These are phyloP conservation scores for Clarias macrocephalus DNA, from an alignment of 2,113 vertebrate genomes.

Conservation along the genomic window DNA sequence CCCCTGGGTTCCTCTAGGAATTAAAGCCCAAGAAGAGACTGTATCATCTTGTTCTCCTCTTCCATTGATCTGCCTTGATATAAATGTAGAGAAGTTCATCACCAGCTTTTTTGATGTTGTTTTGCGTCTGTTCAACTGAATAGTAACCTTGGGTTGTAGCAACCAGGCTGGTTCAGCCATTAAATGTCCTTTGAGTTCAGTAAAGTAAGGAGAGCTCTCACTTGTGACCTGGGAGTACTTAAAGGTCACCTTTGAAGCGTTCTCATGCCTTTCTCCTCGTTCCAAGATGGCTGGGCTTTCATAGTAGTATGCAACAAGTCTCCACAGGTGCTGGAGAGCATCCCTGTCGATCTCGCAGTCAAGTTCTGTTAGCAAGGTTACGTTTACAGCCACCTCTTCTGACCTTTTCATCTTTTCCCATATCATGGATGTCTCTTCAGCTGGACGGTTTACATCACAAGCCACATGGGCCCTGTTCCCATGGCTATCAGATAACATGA, in stretches of 20 bases:
- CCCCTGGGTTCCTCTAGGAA: slow-evolving; percentile 60
- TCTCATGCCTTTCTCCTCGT: slow-evolving; percentile 66
- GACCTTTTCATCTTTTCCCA: slow-evolving; percentile 64
- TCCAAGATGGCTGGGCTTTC: slow-evolving; percentile 75
- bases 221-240: slow-evolving; percentile 70
- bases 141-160: slow-evolving; percentile 72
- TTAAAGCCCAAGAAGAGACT: slow-evolving; percentile 68
- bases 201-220: slow-evolving; percentile 77
- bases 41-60: slow-evolving; percentile 41
- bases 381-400: slow-evolving; percentile 66
- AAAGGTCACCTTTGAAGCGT: slow-evolving; percentile 65
- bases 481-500: slow-evolving; percentile 75
- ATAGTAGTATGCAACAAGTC: slow-evolving; percentile 78
- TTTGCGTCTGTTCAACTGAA: slow-evolving; percentile 74
- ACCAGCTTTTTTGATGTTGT: slow-evolving; percentile 76
- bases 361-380: slow-evolving; percentile 67
- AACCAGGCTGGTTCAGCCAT: slow-evolving; percentile 74
- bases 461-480: slow-evolving; percentile 73
- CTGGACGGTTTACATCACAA: slow-evolving; percentile 70
- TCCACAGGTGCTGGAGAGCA: slow-evolving; percentile 75
- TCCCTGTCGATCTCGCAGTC: slow-evolving; percentile 79
- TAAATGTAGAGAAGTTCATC: slow-evolving; percentile 73
- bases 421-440: slow-evolving; percentile 60
- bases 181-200: slow-evolving; percentile 76
- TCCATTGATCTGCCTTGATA: slow-evolving; percentile 61